A percentile compares a stretch with the other conserved stretches of the same genome.
These are phyloP conservation scores for Sylvilagus floridanus DNA, from an alignment of 2,797 vertebrate species.

Conservation along the genomic window DNA sequence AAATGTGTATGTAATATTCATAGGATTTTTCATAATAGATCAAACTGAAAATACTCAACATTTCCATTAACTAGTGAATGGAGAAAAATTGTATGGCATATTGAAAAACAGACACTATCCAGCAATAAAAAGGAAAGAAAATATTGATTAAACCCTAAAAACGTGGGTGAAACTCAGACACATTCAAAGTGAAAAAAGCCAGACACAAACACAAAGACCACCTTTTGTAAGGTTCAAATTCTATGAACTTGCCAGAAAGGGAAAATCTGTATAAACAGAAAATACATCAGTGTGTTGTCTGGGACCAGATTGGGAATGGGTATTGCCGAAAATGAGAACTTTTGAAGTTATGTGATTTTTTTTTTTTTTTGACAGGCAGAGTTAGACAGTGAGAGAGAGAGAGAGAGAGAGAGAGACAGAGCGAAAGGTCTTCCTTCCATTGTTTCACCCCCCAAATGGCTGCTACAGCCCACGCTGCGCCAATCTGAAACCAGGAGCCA, in stretches of 20 bases:
- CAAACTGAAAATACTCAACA: not conserved
- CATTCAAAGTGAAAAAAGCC: not conserved
- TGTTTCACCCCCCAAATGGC: no score
- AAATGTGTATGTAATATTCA: not conserved
- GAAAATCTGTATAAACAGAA: conserved; percentile 3
- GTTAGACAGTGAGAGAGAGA: no score
- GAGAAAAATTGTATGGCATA: not conserved
- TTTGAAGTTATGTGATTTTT: not conserved
- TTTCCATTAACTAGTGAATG: not conserved
- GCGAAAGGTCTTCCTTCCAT: no score
- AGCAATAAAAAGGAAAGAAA: not conserved
- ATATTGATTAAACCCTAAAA: not conserved
- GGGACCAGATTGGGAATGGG: not conserved
- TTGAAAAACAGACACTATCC: not conserved
- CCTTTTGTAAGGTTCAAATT: not conserved
- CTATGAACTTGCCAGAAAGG: conserved; percentile 36
- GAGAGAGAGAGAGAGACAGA: no score
- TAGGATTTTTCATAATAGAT: conserved; percentile 6
- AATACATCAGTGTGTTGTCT: not conserved
- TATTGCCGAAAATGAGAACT: conserved; percentile 12
- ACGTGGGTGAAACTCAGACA: not conserved
- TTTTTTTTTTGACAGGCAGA: no score
- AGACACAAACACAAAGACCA: not conserved
- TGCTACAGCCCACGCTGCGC: no score
- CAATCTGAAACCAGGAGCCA: no score